Evolutionary conservation across 2,797 vertebrate genomes (phyloP).

Genomic region (Alca torda): DNA sequence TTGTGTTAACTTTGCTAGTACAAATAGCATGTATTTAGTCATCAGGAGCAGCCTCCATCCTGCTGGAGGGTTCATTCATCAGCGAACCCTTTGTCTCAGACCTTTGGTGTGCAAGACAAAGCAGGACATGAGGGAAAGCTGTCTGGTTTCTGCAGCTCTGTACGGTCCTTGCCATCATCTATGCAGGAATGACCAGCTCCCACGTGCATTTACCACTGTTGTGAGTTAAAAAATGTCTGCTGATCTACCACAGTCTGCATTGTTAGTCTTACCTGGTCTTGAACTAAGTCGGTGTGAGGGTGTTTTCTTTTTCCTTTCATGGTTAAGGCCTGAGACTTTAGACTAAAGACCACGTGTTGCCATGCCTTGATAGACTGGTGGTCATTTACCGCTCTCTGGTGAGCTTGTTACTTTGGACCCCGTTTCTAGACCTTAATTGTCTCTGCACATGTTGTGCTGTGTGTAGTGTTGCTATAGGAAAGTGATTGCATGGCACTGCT

Average conservation of each 20-base stretch:
- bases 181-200: neutral
- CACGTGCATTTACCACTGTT: fast-evolving
- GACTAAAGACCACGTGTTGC: neutral
- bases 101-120: neutral
- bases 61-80: neutral
- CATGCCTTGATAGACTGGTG: neutral
- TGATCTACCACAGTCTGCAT: neutral
- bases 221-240: neutral
- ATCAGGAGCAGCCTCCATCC: neutral
- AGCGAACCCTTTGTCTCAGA: neutral
- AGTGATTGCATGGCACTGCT: neutral
- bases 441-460: neutral
- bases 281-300: neutral
- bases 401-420: neutral
- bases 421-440: neutral
- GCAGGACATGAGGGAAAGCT: neutral
- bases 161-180: neutral
- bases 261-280: neutral
- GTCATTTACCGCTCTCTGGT: neutral
- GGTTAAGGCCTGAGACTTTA: neutral
- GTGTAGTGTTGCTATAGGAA: neutral
- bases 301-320: neutral
- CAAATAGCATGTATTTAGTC: neutral
- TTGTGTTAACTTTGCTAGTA: neutral
- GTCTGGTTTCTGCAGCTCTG: neutral